Evolutionary conservation across 1,140 invertebrate species (phyloP), one percentile per base, ranked within the genome.

Genomic region (Globodera rostochiensis): DNA sequence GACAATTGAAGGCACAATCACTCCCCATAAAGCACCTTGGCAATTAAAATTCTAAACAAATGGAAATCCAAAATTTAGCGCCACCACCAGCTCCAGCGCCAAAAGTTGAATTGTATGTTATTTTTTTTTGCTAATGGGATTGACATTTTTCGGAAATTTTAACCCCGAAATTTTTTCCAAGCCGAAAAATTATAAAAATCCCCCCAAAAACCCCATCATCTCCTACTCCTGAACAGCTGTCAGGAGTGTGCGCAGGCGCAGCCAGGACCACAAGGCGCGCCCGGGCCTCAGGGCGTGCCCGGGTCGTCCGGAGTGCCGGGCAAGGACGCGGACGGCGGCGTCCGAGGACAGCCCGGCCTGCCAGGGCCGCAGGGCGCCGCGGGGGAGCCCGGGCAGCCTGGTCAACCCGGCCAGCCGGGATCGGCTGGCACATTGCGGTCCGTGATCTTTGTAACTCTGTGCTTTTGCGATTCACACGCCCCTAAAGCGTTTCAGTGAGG

Each of bases 221-320:
- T 45, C 4, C 4, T 19, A 6, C 57, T 11, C 13, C 3, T 57
- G 64, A n/a, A 45, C 60, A n/a, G 46, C 78, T 73, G 78, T 19
- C 50, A 75, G 19, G 49, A 75, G 3, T 57, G 78, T 47, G 45
- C 67, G 6, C 78, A 64, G 8, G 78, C 64, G 21, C 49, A 64
- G 25, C 66, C 69, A 9, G 78, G 78, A 13, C 67, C 78, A 0
- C 45, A 47, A 21, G 78, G 78, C 21, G 64, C 60, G 49, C 36
- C 64, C 4, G 77, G 77, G 66, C 64, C 49, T n/a, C 80, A 86
- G 66, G 85, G 85, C 70, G 75, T 80, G 46, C 80, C 84, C 73
- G 85, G 85, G 25, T 66, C 77, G 73, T 76, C 84, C 73, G 83
- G 84, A 21, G 77, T 73, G 60, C 77, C 77, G 69, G 85, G 85